Evolutionary conservation across 2,888 invertebrate genomes (phyloP).

Genomic region (Leptinotarsa juncta): DNA sequence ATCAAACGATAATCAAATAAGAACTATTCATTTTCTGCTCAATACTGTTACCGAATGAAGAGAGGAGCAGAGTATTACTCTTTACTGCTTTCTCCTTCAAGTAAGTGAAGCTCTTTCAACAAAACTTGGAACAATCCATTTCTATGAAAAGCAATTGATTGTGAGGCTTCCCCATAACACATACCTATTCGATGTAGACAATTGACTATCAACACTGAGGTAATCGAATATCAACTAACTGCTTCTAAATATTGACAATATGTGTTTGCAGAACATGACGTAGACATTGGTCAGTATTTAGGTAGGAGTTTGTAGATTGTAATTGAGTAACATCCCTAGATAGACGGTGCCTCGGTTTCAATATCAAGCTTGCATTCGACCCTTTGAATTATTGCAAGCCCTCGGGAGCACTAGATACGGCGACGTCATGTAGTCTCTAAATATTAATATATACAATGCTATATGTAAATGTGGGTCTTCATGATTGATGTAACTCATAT

Average conservation of each 20-base stretch:
- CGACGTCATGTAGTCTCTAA: slow-evolving; percentile 27
- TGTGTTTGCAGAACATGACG: slow-evolving; percentile 25
- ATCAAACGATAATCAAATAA: no score
- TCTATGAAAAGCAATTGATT: no score
- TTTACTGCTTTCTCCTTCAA: no score
- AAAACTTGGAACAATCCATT: no score
- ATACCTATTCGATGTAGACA: background rate
- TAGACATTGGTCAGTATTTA: slow-evolving; percentile 44
- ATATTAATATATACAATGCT: slow-evolving; percentile 37
- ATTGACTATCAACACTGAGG: background rate
- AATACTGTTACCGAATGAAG: no score
- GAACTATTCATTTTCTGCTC: no score
- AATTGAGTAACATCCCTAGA: slow-evolving; percentile 51
- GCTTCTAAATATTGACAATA: slow-evolving; percentile 24
- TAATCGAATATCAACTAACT: slow-evolving; percentile 3
- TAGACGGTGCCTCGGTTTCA: slow-evolving; percentile 35
- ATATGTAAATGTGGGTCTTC: slow-evolving; percentile 28
- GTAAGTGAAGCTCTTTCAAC: no score
- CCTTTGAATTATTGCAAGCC: slow-evolving; percentile 34
- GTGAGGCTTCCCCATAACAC: no score
- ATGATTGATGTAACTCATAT: slow-evolving; percentile 29
- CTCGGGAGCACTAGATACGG: slow-evolving; percentile 26
- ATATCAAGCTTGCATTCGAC: slow-evolving; percentile 33
- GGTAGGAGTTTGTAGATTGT: slow-evolving; percentile 45
- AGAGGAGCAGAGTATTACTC: no score